A percentile compares a stretch with the other conserved stretches of the same genome.
phyloP scores from a whole-genome alignment of 2,113 vertebrate species.

The Hiodon alosoides region DNA sequence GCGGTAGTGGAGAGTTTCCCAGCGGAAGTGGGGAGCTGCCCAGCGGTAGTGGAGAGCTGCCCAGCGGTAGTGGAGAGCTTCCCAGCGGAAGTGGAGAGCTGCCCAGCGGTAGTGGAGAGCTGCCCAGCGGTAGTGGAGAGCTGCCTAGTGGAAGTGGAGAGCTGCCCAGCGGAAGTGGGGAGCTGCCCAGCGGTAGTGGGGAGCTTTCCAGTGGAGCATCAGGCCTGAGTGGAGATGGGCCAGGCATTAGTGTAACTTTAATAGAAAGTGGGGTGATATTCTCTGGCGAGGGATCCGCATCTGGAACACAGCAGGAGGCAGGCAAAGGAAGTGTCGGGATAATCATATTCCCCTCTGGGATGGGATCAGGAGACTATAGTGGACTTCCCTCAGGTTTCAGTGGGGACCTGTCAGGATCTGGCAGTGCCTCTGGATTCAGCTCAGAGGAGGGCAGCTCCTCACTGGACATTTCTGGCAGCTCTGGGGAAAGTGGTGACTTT shows the following conservation, averaged over 20 bases:
- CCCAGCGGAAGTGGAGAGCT: too few relatives aligned
- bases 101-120: too few relatives aligned
- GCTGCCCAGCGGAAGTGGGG: too few relatives aligned
- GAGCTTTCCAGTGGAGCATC: slow-evolving; percentile 43
- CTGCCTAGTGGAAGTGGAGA: too few relatives aligned
- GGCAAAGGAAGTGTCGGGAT: slow-evolving; percentile 37
- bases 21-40: slow-evolving; percentile 51
- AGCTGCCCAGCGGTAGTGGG: slow-evolving; percentile 34
- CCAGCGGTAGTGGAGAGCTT: slow-evolving; percentile 24
- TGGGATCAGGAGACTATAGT: slow-evolving; percentile 30
- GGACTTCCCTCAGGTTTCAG: slow-evolving; percentile 25
- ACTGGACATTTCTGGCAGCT: slow-evolving; percentile 34
- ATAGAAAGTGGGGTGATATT: slow-evolving; percentile 28
- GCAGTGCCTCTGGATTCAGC: slow-evolving; percentile 38
- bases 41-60: slow-evolving; percentile 49
- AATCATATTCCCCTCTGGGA: slow-evolving; percentile 30
- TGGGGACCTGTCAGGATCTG: slow-evolving; percentile 37
- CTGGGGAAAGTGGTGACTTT: slow-evolving; percentile 56
- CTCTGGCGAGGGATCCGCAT: slow-evolving; percentile 44
- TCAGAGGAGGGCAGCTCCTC: slow-evolving; percentile 37
- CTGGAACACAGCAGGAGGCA: slow-evolving; percentile 43
- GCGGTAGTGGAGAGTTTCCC: slow-evolving; percentile 51
- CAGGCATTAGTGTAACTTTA: slow-evolving; percentile 45
- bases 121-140: too few relatives aligned
- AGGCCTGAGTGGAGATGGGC: slow-evolving; percentile 41